phyloP scores from a whole-genome alignment of 2,797 vertebrate species.

The Bradypus variegatus region DNA sequence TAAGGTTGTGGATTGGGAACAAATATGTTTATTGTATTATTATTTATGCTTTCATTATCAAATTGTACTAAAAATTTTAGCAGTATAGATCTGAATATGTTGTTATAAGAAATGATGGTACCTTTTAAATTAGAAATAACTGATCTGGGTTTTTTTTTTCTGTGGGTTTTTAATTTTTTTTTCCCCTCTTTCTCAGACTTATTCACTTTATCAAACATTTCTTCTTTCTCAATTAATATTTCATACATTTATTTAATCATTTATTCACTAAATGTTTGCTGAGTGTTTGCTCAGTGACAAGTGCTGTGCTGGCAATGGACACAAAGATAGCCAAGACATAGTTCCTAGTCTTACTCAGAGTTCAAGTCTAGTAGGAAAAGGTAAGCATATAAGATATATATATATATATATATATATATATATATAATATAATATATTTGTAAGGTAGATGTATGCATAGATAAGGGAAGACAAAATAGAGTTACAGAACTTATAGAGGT shows the following conservation, averaged over 20 bases:
- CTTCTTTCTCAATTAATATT: conserved; percentile 9
- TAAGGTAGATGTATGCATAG: background rate
- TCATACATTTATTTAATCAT: background rate
- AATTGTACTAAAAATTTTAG: background rate
- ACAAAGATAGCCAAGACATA: background rate
- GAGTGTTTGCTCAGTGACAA: conserved; percentile 19
- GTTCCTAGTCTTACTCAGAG: conserved; percentile 11
- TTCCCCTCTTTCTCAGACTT: background rate
- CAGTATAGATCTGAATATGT: background rate
- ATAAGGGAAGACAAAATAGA: background rate
- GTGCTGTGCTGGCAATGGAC: background rate
- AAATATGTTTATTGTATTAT: background rate
- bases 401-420: conserved; percentile 5
- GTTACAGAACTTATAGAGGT: background rate
- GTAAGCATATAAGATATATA: background rate
- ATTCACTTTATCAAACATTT: conserved; percentile 1
- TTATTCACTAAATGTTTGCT: conserved; percentile 24
- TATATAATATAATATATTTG: background rate
- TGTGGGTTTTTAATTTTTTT: background rate
- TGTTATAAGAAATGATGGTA: background rate
- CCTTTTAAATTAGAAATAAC: conserved; percentile 27
- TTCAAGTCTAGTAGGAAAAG: conserved; percentile 19
- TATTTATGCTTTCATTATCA: conserved; percentile 14
- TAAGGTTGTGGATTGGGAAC: background rate
- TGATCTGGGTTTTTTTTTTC: background rate